A percentile compares a stretch with the other conserved stretches of the same genome.
These are phyloP conservation scores for Uropsilus gracilis DNA, from an alignment of 2,113 vertebrate genomes.

Conservation along the genomic window DNA sequence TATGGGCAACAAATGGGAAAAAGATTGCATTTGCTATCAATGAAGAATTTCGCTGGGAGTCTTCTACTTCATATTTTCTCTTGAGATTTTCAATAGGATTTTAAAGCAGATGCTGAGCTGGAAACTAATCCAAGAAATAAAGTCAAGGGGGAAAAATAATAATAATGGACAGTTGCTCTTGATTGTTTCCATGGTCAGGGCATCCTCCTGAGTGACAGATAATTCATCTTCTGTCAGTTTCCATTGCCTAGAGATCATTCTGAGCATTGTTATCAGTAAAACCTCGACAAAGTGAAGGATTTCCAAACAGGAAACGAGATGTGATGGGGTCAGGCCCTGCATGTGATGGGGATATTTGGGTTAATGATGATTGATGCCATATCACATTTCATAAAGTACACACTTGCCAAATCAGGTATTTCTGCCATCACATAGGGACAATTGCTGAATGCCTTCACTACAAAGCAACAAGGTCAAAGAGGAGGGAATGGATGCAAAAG, in stretches of 20 bases:
- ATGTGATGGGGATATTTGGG: slow-evolving; percentile 81
- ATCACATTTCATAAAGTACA: slow-evolving; percentile 85
- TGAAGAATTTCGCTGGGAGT: slow-evolving; percentile 47
- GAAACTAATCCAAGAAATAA: slow-evolving; percentile 79
- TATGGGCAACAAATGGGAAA: slow-evolving; percentile 62
- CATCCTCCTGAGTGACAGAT: slow-evolving; percentile 85
- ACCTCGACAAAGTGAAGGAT: slow-evolving; percentile 82
- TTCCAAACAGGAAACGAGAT: slow-evolving; percentile 89
- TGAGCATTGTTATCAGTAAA: slow-evolving; percentile 85
- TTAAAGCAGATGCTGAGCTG: slow-evolving; percentile 76
- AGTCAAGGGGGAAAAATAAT: slow-evolving; percentile 74
- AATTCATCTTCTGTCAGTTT: slow-evolving; percentile 88
- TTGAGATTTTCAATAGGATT: slow-evolving; percentile 70
- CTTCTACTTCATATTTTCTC: slow-evolving; percentile 47
- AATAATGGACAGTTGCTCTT: slow-evolving; percentile 72
- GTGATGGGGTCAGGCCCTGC: slow-evolving; percentile 85
- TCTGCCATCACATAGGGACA: slow-evolving; percentile 77
- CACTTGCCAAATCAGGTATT: slow-evolving; percentile 83
- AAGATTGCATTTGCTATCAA: slow-evolving; percentile 6
- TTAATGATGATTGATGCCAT: slow-evolving; percentile 92
- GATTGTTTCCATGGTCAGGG: slow-evolving; percentile 82
- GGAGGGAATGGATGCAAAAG: slow-evolving; percentile 63
- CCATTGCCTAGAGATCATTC: slow-evolving; percentile 84
- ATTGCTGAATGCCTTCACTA: slow-evolving; percentile 66
- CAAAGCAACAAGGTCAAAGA: slow-evolving; percentile 82